These are phyloP conservation scores for Oryzias curvinotus DNA, from an alignment of 2,113 vertebrate species.

Conservation along the genomic window DNA sequence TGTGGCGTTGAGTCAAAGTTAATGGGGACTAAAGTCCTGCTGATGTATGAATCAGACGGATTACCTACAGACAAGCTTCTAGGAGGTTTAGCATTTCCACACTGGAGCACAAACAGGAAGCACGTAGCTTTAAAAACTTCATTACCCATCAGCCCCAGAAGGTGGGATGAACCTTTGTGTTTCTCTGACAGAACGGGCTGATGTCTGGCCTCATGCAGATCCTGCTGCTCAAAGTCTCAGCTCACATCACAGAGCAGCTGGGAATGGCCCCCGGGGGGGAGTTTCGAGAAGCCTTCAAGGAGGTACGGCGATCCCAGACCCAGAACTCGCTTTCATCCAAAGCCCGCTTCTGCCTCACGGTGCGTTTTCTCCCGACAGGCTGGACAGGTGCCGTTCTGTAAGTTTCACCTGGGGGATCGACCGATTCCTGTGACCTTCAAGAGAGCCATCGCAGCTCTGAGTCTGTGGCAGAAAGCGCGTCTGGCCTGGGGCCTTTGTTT, in stretches of 20 bases:
- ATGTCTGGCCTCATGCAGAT: constrained; percentile 99
- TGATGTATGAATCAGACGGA: too few species aligned
- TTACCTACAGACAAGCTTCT: too few species aligned
- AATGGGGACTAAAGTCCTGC: too few species aligned
- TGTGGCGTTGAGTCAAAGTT: too few species aligned
- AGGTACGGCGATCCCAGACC: constrained; percentile 79
- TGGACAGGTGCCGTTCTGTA: constrained; percentile 95
- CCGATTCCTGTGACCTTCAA: constrained; percentile 98
- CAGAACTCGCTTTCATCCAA: neutral
- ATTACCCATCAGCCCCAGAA: neutral
- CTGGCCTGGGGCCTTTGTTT: constrained; percentile 98
- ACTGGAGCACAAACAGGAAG: too few species aligned
- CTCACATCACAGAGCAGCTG: constrained; percentile 97
- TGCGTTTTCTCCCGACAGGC: constrained; percentile 75
- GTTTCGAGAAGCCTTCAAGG: constrained; percentile 96
- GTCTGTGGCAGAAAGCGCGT: constrained; percentile 96
- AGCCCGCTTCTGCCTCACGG: neutral
- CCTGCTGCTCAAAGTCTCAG: constrained; percentile 95
- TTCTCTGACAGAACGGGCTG: constrained; percentile 85
- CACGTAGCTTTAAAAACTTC: too few species aligned
- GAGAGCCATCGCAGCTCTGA: constrained; percentile 94
- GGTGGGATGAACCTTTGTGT: neutral
- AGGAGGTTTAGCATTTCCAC: too few species aligned
- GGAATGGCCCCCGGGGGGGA: constrained; percentile 98
- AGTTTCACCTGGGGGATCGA: constrained; percentile 95